These are phyloP conservation scores for Muscina levida DNA, from an alignment of 2,888 invertebrate genomes.

Conservation along the genomic window DNA sequence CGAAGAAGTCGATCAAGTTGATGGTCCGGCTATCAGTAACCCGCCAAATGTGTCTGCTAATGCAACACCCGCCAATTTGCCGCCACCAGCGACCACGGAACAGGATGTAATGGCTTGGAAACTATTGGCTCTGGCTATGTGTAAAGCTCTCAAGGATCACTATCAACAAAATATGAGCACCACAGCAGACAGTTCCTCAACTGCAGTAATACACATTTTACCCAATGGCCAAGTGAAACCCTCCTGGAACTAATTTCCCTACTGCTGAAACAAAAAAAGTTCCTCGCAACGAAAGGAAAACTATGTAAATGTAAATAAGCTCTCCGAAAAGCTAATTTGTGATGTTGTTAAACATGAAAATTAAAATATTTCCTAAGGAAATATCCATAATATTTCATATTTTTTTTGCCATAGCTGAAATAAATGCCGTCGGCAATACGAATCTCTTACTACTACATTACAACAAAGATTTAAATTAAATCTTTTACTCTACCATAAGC, in stretches of 20 bases:
- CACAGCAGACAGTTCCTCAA: slow-evolving; percentile 64
- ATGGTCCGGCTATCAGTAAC: slow-evolving; percentile 68
- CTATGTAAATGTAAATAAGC: slow-evolving; percentile 48
- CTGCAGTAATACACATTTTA: slow-evolving; percentile 74
- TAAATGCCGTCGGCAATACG: slow-evolving; percentile 58
- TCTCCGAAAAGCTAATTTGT: slow-evolving; percentile 71
- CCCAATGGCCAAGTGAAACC: slow-evolving; percentile 71
- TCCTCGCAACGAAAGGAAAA: slow-evolving; percentile 20
- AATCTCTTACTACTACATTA: not conserved
- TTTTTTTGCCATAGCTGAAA: slow-evolving; percentile 30
- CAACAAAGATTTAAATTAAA: slow-evolving; percentile 58
- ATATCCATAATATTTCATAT: slow-evolving; percentile 40
- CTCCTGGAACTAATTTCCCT: slow-evolving; percentile 63
- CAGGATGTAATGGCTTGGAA: slow-evolving; percentile 75
- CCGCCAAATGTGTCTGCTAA: slow-evolving; percentile 24
- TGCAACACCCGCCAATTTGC: not conserved
- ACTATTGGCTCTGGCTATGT: slow-evolving; percentile 76
- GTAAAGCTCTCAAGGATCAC: slow-evolving; percentile 76
- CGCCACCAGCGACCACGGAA: slow-evolving; percentile 24
- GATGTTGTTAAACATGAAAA: slow-evolving; percentile 65
- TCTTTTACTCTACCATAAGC: slow-evolving; percentile 63
- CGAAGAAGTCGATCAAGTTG: slow-evolving; percentile 72
- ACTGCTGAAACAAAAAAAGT: slow-evolving; percentile 13
- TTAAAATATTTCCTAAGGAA: slow-evolving; percentile 69
- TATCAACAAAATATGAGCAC: slow-evolving; percentile 70